A percentile compares a stretch with the other conserved stretches of the same genome.
Conservation (phyloP, 2,888 invertebrate genomes). For the Beris morrisii region DNA sequence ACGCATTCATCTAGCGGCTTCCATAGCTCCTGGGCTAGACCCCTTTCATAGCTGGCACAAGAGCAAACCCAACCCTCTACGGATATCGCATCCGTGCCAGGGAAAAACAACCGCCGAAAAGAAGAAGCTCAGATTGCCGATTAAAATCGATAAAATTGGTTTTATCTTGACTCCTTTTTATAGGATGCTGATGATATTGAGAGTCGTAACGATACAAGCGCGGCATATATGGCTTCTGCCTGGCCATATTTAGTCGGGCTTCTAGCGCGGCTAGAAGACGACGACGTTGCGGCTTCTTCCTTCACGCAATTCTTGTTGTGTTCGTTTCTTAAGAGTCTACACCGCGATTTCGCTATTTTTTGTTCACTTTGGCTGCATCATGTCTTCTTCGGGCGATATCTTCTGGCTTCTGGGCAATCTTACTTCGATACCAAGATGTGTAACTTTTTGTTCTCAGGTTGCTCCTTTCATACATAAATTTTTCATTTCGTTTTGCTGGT, state of each 20-base stretch:
- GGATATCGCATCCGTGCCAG: slow-evolving; percentile 4
- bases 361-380: no score
- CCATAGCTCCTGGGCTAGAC: neutral
- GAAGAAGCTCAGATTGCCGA: slow-evolving; percentile 8
- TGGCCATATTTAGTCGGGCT: slow-evolving; percentile 6
- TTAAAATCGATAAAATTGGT: slow-evolving; percentile 17
- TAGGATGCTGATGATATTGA: neutral
- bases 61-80: neutral
- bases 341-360: no score
- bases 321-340: no score
- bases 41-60: slow-evolving; percentile 1
- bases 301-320: no score
- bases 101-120: neutral
- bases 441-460: no score
- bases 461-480: no score
- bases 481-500: no score
- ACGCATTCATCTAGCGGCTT: slow-evolving; percentile 1
- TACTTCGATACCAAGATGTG: no score
- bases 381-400: no score
- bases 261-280: no score
- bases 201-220: slow-evolving; percentile 1
- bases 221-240: slow-evolving; percentile 14
- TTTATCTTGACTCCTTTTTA: slow-evolving; percentile 14
- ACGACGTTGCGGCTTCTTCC: no score
- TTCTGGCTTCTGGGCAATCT: no score